A percentile compares a stretch with the other conserved stretches of the same genome.
Evolutionary conservation across 2,113 vertebrate genomes (phyloP).

Genomic region (Larimichthys crocea): DNA sequence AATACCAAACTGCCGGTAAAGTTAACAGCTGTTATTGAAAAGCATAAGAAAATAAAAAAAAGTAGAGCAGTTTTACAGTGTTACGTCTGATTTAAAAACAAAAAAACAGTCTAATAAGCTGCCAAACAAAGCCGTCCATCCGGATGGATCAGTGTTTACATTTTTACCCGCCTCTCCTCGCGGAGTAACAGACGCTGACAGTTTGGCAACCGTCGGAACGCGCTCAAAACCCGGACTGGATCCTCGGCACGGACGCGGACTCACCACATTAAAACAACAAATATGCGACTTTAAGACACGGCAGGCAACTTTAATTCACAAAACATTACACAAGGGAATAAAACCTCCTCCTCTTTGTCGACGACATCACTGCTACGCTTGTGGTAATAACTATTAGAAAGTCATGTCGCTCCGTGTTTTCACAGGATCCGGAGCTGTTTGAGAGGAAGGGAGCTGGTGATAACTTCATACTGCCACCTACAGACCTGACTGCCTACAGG

Average conservation of each 20-base stretch:
- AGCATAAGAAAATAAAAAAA: neutral
- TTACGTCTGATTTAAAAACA: neutral
- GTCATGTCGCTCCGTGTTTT: neutral
- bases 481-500: constrained; percentile 10
- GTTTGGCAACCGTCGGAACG: constrained; percentile 24
- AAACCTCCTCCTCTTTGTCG: fast-evolving
- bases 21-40: neutral
- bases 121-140: neutral
- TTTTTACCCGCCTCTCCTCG: constrained; percentile 75
- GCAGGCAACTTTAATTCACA: neutral
- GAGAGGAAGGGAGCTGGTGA: neutral
- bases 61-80: neutral
- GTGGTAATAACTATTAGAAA: neutral
- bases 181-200: constrained; percentile 32
- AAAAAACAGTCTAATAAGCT: neutral
- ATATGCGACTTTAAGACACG: neutral
- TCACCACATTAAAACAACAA: neutral
- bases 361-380: neutral
- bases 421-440: neutral
- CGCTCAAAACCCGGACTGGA: constrained; percentile 59
- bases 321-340: fast-evolving
- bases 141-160: constrained; percentile 66
- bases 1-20: neutral
- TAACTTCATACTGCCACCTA: constrained; percentile 49
- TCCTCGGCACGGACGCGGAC: fast-evolving